Evolutionary conservation across 2,113 vertebrate species (phyloP).

Genomic region (Onychorhynchus coronatus): DNA sequence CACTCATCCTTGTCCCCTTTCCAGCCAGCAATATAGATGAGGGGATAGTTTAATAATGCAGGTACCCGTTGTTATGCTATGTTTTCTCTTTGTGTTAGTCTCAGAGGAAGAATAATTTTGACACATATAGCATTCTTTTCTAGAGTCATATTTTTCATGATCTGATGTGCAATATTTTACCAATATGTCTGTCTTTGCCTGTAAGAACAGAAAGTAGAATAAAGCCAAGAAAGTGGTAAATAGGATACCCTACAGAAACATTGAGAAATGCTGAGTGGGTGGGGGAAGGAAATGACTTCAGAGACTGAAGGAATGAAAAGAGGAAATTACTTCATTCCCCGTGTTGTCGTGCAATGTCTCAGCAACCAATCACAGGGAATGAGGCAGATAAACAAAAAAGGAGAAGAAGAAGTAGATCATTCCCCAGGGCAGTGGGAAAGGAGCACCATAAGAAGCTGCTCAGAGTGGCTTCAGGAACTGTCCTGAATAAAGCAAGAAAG

Average conservation of each 20-base stretch:
- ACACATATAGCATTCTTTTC: background rate
- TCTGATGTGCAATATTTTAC: background rate
- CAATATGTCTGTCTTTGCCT: background rate
- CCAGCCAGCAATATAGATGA: background rate
- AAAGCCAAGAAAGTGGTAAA: background rate
- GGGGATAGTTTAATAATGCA: background rate
- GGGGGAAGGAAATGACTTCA: conserved; percentile 64
- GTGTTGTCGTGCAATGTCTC: background rate
- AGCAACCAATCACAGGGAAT: conserved; percentile 48
- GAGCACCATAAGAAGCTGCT: background rate
- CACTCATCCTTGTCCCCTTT: background rate
- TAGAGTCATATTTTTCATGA: background rate
- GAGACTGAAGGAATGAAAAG: conserved; percentile 42
- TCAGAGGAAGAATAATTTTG: background rate
- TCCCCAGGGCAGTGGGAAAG: background rate
- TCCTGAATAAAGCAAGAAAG: background rate
- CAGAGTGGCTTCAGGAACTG: background rate
- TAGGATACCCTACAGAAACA: background rate
- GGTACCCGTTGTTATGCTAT: background rate
- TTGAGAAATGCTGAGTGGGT: conserved; percentile 47
- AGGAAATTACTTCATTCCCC: conserved; percentile 57
- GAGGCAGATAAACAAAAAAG: conserved; percentile 52
- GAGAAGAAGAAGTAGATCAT: conserved; percentile 24
- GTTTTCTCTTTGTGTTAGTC: background rate
- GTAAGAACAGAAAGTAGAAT: background rate